Evolutionary conservation across 2,888 invertebrate species (phyloP).

Genomic region (Callyntrura sp.): DNA sequence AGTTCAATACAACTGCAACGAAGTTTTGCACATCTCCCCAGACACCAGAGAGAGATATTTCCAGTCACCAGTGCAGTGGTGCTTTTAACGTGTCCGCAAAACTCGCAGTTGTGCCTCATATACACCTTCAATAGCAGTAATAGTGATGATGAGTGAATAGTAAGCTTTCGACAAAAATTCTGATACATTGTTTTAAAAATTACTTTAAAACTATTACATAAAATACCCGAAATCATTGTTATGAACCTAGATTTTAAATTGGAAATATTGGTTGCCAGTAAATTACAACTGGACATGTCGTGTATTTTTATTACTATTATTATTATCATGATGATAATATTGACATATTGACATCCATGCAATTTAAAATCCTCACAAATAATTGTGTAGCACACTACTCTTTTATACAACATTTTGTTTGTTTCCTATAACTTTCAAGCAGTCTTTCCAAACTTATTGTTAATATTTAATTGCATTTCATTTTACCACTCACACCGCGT

Average conservation of each 20-base stretch:
- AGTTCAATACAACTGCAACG: too few species aligned
- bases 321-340: slow-evolving; percentile 17
- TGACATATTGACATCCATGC: neutral
- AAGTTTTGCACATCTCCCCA: too few species aligned
- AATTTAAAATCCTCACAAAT: neutral
- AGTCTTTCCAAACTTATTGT: slow-evolving; percentile 16
- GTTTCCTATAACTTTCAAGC: slow-evolving; percentile 21
- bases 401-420: too few species aligned
- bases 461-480: neutral
- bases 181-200: neutral
- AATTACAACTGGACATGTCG: too few species aligned
- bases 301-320: neutral
- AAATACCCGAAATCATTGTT: slow-evolving; percentile 15
- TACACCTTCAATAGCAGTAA: too few species aligned
- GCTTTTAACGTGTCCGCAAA: too few species aligned
- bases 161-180: too few species aligned
- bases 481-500: too few species aligned
- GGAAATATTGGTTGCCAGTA: neutral
- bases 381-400: neutral
- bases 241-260: neutral
- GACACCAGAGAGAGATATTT: too few species aligned
- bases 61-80: too few species aligned
- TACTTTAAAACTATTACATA: neutral
- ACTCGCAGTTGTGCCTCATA: too few species aligned
- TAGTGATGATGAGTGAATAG: too few species aligned